Conservation (phyloP, 2,888 invertebrate genomes). For the Sepioteuthis lessoniana region DNA sequence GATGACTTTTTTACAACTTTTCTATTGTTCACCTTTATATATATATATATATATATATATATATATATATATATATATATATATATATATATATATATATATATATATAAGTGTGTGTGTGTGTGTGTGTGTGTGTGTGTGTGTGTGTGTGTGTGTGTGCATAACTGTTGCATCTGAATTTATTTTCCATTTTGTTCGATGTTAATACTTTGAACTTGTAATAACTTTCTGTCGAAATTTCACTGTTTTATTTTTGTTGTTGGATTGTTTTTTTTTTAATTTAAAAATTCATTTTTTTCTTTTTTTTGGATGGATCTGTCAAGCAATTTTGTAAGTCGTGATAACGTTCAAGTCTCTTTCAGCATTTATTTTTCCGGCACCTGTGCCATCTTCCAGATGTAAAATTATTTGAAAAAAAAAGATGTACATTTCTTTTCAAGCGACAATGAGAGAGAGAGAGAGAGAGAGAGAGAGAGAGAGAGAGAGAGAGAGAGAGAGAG, state of each 20-base stretch:
- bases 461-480: neutral
- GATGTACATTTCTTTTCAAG: no score
- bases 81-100: slow-evolving; percentile 47
- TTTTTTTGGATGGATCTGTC: no score
- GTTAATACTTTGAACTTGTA: neutral
- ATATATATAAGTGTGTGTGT: slow-evolving; percentile 46
- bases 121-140: slow-evolving; percentile 42
- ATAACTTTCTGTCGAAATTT: neutral
- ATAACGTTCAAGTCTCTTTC: no score
- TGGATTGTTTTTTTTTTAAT: neutral
- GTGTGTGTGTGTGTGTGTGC: neutral
- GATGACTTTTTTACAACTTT: no score
- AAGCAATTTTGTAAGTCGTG: no score
- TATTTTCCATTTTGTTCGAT: neutral
- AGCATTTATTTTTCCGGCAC: no score
- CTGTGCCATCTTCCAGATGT: no score
- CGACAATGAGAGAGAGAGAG: neutral
- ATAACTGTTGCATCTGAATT: neutral
- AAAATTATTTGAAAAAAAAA: no score
- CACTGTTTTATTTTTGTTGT: neutral
- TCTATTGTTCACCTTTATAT: no score
- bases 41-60: neutral
- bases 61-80: slow-evolving; percentile 25
- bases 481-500: neutral
- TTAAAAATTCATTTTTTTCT: no score